These are phyloP conservation scores for Myiothlypis chrysogaster DNA, from an alignment of 2,797 vertebrate species.

Conservation along the genomic window DNA sequence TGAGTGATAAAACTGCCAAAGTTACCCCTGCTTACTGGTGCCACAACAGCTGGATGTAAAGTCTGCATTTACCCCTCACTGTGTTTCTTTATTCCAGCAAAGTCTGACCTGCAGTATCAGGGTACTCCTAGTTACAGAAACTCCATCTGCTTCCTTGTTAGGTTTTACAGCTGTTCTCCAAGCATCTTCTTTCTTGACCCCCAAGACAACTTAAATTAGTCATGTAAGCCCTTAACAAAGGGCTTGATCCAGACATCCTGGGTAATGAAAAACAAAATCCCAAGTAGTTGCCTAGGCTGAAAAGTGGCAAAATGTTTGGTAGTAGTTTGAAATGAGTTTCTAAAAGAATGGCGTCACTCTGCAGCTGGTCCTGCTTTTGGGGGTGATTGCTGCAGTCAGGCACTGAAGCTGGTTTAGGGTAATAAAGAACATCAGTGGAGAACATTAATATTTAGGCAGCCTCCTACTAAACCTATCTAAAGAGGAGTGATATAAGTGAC, in stretches of 20 bases:
- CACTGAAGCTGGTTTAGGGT: background rate
- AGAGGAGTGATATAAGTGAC: background rate
- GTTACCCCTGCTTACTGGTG: background rate
- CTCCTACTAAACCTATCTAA: background rate
- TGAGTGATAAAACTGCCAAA: background rate
- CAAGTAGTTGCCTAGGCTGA: background rate
- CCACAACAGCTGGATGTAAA: background rate
- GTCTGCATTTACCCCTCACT: background rate
- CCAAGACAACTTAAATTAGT: background rate
- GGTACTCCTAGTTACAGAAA: background rate
- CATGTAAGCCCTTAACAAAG: background rate
- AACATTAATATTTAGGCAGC: slow-evolving; percentile 7
- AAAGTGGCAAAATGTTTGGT: background rate
- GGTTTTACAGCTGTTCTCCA: background rate
- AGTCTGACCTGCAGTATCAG: background rate
- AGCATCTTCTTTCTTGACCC: background rate
- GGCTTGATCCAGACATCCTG: background rate
- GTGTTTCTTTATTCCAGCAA: background rate
- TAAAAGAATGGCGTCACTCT: background rate
- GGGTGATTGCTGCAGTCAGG: background rate
- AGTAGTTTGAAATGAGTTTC: background rate
- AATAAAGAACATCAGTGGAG: background rate
- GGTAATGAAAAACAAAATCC: background rate
- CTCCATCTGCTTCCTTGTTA: background rate
- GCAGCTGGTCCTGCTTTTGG: background rate